A percentile compares a stretch with the other conserved stretches of the same genome.
Conservation (phyloP, 2,113 vertebrate species). For the Tenebrosternarchus preto region DNA sequence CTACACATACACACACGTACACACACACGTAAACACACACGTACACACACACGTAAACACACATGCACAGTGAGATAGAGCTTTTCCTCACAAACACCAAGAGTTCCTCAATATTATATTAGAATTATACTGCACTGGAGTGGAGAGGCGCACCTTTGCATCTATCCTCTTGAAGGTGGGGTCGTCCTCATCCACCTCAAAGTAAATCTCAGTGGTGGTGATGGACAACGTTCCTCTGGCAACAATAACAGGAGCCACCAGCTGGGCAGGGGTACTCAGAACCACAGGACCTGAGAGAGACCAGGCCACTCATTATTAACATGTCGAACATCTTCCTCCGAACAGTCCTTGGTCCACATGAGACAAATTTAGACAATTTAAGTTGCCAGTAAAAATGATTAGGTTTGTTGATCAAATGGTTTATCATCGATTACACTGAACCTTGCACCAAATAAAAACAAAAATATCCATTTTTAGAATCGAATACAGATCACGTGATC, state of each 20-base stretch:
- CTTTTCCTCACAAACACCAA: too few species aligned
- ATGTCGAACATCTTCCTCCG: not conserved
- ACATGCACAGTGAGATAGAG: not conserved
- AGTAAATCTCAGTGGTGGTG: constrained; percentile 97
- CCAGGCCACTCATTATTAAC: not conserved
- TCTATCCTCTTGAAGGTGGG: constrained; percentile 88
- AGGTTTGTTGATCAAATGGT: constrained; percentile 2
- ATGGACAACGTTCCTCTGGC: constrained; percentile 95
- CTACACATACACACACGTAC: constrained; percentile 50
- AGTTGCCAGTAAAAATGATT: not conserved
- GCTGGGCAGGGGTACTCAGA: constrained; percentile 92
- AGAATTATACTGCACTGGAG: too few species aligned
- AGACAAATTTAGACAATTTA: not conserved
- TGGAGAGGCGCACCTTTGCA: constrained; percentile 82
- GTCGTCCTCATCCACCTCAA: constrained; percentile 96
- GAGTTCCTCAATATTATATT: too few species aligned
- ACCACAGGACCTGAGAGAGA: constrained; percentile 90
- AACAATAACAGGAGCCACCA: constrained; percentile 90
- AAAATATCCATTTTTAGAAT: constrained; percentile 10
- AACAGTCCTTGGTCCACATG: not conserved
- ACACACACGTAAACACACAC: constrained; percentile 20
- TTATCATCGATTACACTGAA: constrained; percentile 4
- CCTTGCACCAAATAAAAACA: not conserved
- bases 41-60: not conserved
- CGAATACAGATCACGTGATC: constrained; percentile 23